phyloP scores from a whole-genome alignment of 2,113 vertebrate genomes.

The Xiphorhynchus elegans region DNA sequence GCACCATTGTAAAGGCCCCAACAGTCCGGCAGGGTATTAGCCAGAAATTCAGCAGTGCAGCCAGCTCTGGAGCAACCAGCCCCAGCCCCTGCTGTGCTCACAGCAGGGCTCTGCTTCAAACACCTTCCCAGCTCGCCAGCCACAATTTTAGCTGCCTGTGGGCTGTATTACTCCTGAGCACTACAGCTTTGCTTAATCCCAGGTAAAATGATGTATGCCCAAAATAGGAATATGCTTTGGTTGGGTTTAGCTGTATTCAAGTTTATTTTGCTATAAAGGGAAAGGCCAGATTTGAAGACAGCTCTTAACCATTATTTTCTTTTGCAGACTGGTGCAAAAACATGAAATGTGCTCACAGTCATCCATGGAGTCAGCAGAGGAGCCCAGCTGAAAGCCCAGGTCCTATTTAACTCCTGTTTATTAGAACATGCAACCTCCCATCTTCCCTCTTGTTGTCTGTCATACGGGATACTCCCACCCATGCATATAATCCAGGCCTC shows the following conservation, averaged over 20 bases:
- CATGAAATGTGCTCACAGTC: fast-evolving
- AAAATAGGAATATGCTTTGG: not conserved
- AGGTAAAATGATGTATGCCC: not conserved
- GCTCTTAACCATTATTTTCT: not conserved
- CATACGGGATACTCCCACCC: not conserved
- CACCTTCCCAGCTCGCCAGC: not conserved
- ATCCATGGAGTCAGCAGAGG: fast-evolving
- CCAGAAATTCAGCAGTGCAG: not conserved
- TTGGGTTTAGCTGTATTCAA: not conserved
- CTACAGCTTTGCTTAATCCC: not conserved
- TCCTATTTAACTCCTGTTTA: not conserved
- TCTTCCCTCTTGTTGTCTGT: not conserved
- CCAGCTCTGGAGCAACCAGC: not conserved
- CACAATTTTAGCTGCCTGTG: not conserved
- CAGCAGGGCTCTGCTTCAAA: not conserved
- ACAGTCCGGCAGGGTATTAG: not conserved
- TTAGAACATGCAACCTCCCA: fast-evolving
- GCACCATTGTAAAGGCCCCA: conserved; percentile 45
- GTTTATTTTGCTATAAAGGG: not conserved
- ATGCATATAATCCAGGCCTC: not conserved
- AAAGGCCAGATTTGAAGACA: not conserved
- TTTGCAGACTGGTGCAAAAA: not conserved
- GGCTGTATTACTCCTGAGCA: not conserved
- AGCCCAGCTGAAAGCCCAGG: not conserved
- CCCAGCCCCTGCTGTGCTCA: not conserved